Base-by-base conservation (phyloP, 2,797 vertebrate genomes). In the Lagorchestes hirsutus region DNA sequence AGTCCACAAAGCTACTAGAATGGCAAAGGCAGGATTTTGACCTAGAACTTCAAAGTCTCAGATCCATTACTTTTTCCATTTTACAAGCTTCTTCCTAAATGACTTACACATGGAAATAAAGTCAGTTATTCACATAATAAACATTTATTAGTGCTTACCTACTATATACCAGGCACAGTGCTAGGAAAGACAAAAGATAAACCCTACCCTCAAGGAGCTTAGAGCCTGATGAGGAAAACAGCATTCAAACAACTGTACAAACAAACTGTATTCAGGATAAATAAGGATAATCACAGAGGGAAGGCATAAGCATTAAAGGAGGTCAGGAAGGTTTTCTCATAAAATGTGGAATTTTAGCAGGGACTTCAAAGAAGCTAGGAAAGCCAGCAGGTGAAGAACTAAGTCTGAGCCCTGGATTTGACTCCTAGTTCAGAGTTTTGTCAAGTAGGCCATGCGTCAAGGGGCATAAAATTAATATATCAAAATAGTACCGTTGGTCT, bases 31-130 rank as follows among this genome's bases (percentile, higher is more conserved):
- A 54, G 58, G 90, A 92, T 55, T 56, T 0, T 0, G 90, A 92
- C 93, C 95, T 54, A 55, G 67, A 11, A 0, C 54, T 14, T 82
- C 91, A 59, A n/a, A 62, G 74, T 95, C 62, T 13, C 62, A 91
- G 55, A 54, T 58, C n/a, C 82, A 46, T 74, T 56, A 62, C 92
- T 93, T 54, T 90, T 27, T 93, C 82, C 93, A 29, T 92, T 67
- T 34, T 67, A 16, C 34, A n/a, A n/a, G n/a, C 4, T 67, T n/a
- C 62, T 67, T 67, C 62, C 29, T 13, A 31, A n/a, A 34, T n/a
- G 29, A 67, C 14, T 34, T 67, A 31, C 4, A 67, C 62, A 67
- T 67, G 62, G 14, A 67, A 16, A n/a, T n/a, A n/a, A 67, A 67
- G 34, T n/a, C 62, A 31, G 29, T 31, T 29, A n/a, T 0, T 67